Base-by-base conservation (phyloP, 2,113 vertebrate genomes). In the Todiramphus saurophagus region DNA sequence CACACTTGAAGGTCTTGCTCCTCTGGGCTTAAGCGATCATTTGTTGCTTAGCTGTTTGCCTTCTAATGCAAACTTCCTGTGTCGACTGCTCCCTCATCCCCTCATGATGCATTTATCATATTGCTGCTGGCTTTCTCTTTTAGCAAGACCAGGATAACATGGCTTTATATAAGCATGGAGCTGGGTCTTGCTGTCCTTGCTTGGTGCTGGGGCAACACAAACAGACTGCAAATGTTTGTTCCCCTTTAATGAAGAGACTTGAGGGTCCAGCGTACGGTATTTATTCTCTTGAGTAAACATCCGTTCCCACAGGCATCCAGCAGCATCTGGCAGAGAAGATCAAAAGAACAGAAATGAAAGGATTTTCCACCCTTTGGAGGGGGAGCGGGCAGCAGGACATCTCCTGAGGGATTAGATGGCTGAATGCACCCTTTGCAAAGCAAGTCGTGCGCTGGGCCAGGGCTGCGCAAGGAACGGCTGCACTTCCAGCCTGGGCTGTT, bases 381-480 rank as follows among this genome's bases (percentile, higher is more conserved):
- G 50, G 70, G 53, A 86, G 69, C 1, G 31, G 83, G 60, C 56
- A 84, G 89, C 39, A 6, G 94, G 94, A 74, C 43, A 80, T 84
- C 78, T 89, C 83, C 86, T 83, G 64, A 48, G 85, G 79, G 90
- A 68, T 60, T 15, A n/a, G 72, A 39, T 89, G 91, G 59, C 72
- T 59, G 72, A 83, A 31, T 24, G 37, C 0, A 0, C 8, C 3
- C 53, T 86, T n/a, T 92, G 86, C 85, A 55, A 28, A 73, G 67
- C 30, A 48, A 0, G 48, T 33, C 1, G 0, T 80, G 64, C 0
- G 0, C 63, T 62, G 1, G 0, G 33, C 48, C 48, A 28, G 70
- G 27, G 82, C 78, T 50, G 68, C 0, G 0, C 3, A 1, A 2
- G 3, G 50, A 53, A 53, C 0, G 0, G 5, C 39, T 25, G 35